Evolutionary conservation across 2,113 vertebrate species (phyloP), one percentile per base, ranked within the genome.

Genomic region (Amphiprion ocellaris): DNA sequence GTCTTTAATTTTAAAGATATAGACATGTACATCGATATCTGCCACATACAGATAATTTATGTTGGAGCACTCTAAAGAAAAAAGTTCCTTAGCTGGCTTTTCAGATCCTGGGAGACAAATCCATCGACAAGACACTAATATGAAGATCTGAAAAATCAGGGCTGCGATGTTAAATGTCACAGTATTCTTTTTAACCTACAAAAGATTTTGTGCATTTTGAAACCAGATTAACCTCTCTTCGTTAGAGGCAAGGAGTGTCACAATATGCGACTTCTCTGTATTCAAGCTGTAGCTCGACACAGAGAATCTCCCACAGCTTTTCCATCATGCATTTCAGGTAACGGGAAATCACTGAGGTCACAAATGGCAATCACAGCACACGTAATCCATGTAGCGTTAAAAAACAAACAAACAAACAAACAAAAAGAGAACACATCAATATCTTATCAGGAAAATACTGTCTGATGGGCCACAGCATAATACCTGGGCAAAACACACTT

Each of bases 331-430:
- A 49, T 74, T 89, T 76, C 3, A 55, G 82, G 79, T 64, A 77
- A 82, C 82, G 71, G 52, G 65, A 81, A 76, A 92, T 76, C 79
- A 87, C 74, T 78, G 87, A 92, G 81, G 87, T 92, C 89, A 92
- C 84, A 84, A 78, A 90, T 87, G 72, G 74, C 74, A 81, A 87
- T 90, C 86, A 93, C 90, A 90, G 87, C 84, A 94, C 91, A 92
- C 66, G 62, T 82, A 89, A 85, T 86, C 83, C 74, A 89, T 85
- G 86, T 88, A 93, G 84, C 69, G 80, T 87, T 87, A 81, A 69
- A 86, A 92, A 85, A 91, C 73, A 16, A 24, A 47, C 11, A 46
- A 46, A 46, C 11, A 47, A 47, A 47, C 12, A 47, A 49, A 49
- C 15, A 49, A 9, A 6, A 15, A 49, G 17, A 52, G 21, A 19